Percentiles rank a stretch among this genome's conserved stretches.
These are phyloP conservation scores for Theonella swinhoei DNA, from an alignment of 37 sponge, comb jelly and placozoan species.

Conservation along the genomic window DNA sequence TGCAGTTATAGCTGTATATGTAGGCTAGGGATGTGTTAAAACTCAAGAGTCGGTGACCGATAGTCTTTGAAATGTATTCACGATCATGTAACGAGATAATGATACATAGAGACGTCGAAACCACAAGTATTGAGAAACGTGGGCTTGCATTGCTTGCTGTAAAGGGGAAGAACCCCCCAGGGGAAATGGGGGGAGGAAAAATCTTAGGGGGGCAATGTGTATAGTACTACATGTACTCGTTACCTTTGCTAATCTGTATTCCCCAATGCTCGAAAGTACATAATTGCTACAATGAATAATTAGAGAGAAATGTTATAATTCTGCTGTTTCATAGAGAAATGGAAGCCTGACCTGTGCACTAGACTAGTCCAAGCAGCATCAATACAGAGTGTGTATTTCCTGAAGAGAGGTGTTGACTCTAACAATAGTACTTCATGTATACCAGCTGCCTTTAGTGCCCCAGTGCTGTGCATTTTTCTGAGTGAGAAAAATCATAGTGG, in stretches of 20 bases:
- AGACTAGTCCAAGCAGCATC: constrained; percentile 22
- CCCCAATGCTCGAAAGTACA: background rate
- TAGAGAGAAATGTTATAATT: background rate
- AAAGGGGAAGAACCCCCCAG: background rate
- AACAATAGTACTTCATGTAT: constrained; percentile 29
- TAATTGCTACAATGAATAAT: constrained; percentile 2
- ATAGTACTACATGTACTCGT: background rate
- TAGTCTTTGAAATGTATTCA: constrained; percentile 68
- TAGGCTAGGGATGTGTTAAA: background rate
- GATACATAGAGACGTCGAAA: constrained; percentile 79
- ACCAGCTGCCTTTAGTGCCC: background rate
- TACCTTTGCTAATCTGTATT: constrained; percentile 24
- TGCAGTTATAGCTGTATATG: background rate
- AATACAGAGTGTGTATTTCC: constrained; percentile 58
- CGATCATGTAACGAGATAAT: constrained; percentile 84
- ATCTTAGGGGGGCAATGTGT: no score
- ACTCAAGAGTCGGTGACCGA: background rate
- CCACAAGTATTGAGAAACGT: constrained; percentile 82
- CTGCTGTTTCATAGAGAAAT: background rate
- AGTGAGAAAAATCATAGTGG: no score
- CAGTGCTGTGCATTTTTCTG: background rate
- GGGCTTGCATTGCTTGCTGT: constrained; percentile 73
- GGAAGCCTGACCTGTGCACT: background rate
- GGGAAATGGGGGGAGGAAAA: background rate
- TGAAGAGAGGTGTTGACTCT: constrained; percentile 29